A percentile compares a stretch with the other conserved stretches of the same genome.
phyloP scores from a whole-genome alignment of 2,113 vertebrate species.

The Microcebus lehilahytsara region DNA sequence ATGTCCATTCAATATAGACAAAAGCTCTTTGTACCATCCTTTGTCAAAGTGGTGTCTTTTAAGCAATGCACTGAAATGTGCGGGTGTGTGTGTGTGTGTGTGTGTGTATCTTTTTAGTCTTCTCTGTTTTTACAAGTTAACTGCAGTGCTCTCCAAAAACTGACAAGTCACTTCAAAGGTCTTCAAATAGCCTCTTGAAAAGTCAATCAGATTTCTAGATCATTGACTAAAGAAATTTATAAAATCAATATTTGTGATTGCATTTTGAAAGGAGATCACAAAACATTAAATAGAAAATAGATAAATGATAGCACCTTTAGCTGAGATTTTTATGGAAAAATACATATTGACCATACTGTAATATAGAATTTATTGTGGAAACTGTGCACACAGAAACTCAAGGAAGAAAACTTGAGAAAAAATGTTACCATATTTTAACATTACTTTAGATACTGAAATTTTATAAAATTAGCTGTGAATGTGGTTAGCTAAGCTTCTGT shows the following conservation, averaged over 20 bases:
- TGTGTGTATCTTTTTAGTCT: not conserved
- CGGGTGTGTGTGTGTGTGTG: no score
- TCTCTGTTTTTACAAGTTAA: constrained; percentile 39
- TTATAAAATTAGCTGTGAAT: no score
- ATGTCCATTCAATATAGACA: not conserved
- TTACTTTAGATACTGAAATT: not conserved
- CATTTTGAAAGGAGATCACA: not conserved
- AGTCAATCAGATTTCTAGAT: constrained; percentile 5
- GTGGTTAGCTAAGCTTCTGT: no score
- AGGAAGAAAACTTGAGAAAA: not conserved
- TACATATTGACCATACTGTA: not conserved
- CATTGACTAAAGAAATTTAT: not conserved
- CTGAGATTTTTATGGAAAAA: not conserved
- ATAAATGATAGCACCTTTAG: not conserved
- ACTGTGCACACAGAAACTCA: not conserved
- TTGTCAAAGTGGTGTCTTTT: constrained; percentile 31
- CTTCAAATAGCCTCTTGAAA: constrained; percentile 45
- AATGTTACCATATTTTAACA: not conserved
- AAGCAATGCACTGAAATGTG: constrained; percentile 10
- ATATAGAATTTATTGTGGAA: not conserved
- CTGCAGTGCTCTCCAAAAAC: constrained; percentile 20
- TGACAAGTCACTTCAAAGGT: constrained; percentile 10
- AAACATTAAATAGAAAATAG: not conserved
- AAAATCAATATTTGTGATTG: constrained; percentile 1
- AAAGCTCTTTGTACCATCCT: not conserved